Evolutionary conservation across 2,888 invertebrate genomes (phyloP).

Genomic region (Tachina fera): DNA sequence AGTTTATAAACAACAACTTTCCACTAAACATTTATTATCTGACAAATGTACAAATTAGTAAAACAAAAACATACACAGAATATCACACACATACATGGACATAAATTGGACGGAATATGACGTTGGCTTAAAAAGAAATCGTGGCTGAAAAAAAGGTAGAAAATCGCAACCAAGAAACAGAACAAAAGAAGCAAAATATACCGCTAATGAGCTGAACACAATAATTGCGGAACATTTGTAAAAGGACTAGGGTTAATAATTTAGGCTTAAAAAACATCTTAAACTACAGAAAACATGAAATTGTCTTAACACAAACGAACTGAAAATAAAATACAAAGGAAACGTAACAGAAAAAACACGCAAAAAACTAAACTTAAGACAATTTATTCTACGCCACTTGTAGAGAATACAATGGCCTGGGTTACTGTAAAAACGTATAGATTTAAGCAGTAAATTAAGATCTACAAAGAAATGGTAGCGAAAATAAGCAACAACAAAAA

Average conservation of each 20-base stretch:
- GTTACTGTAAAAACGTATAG: neutral
- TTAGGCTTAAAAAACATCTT: slow-evolving; percentile 71
- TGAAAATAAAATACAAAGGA: slow-evolving; percentile 51
- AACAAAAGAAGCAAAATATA: slow-evolving; percentile 60
- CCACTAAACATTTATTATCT: slow-evolving; percentile 71
- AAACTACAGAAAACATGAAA: slow-evolving; percentile 62
- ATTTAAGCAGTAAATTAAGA: neutral
- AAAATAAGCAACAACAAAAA: neutral
- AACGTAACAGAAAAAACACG: slow-evolving; percentile 18
- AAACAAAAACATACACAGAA: slow-evolving; percentile 65
- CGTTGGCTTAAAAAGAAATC: slow-evolving; percentile 57
- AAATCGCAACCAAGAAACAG: slow-evolving; percentile 38
- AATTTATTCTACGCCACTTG: slow-evolving; percentile 64
- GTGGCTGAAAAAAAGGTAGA: slow-evolving; percentile 51
- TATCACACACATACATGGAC: neutral
- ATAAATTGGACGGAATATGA: slow-evolving; percentile 41
- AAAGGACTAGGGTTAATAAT: slow-evolving; percentile 72
- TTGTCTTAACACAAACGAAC: slow-evolving; percentile 68
- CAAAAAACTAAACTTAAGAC: slow-evolving; percentile 36
- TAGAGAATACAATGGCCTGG: slow-evolving; percentile 28
- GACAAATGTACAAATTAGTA: slow-evolving; percentile 72
- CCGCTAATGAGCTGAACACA: slow-evolving; percentile 75
- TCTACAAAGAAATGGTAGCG: neutral
- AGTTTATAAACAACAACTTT: slow-evolving; percentile 68
- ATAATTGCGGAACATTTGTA: slow-evolving; percentile 72